phyloP scores from a whole-genome alignment of 2,797 vertebrate species.

The Luscinia megarhynchos region DNA sequence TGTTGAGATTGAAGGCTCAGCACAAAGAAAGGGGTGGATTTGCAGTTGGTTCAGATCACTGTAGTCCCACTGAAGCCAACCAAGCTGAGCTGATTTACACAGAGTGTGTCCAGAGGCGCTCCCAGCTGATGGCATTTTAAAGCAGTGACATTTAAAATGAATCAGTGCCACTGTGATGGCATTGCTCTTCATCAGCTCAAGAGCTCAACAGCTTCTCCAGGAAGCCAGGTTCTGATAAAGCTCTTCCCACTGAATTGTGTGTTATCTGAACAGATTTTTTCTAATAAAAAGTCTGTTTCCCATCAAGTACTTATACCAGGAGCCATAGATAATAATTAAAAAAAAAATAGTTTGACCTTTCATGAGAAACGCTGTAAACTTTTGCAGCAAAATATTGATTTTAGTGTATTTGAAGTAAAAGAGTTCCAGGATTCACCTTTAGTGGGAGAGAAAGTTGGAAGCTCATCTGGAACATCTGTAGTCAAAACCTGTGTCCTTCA shows the following conservation, averaged over 20 bases:
- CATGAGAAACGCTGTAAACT: neutral
- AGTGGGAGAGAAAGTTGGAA: neutral
- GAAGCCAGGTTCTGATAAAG: slow-evolving; percentile 17
- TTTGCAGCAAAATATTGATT: slow-evolving; percentile 3
- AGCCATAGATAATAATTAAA: neutral
- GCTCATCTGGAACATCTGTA: neutral
- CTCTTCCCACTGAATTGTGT: neutral
- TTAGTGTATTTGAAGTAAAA: neutral
- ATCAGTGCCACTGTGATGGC: slow-evolving; percentile 5
- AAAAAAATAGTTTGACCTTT: neutral
- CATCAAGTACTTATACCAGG: neutral
- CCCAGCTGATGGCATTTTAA: slow-evolving; percentile 40
- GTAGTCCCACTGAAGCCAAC: neutral
- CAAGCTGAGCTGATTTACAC: slow-evolving; percentile 27
- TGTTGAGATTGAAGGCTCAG: neutral
- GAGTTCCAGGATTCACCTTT: neutral
- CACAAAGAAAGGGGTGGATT: slow-evolving; percentile 1
- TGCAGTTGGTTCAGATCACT: slow-evolving; percentile 24
- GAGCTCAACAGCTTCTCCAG: neutral
- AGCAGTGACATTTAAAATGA: slow-evolving; percentile 48
- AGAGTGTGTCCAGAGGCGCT: neutral
- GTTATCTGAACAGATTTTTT: neutral
- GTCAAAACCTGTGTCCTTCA: neutral
- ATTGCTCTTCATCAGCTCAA: neutral
- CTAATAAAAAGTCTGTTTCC: neutral